Conservation (phyloP, 2,113 vertebrate species). For the Sylvia atricapilla region DNA sequence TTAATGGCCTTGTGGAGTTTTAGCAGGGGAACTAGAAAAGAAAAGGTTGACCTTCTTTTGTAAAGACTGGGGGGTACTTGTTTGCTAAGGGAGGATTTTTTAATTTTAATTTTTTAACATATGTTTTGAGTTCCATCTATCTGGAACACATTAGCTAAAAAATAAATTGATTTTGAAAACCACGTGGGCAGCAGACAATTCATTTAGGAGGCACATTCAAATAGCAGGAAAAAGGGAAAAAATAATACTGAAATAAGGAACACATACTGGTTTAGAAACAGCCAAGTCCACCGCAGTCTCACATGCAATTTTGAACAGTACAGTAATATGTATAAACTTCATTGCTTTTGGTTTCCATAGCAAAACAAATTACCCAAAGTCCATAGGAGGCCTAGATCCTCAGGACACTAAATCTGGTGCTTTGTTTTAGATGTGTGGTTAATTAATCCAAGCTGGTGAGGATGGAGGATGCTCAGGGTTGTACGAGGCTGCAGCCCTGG, state of each 20-base stretch:
- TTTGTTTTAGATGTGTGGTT: background rate
- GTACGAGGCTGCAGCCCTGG: accelerated
- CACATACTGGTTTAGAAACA: background rate
- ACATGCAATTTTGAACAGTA: background rate
- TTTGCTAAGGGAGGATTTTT: background rate
- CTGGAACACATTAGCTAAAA: conserved; percentile 71
- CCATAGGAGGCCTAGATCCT: background rate
- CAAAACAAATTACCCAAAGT: background rate
- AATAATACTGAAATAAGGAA: background rate
- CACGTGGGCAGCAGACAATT: background rate
- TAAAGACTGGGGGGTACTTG: background rate
- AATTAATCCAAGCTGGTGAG: background rate
- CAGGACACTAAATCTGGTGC: accelerated
- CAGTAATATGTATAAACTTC: background rate
- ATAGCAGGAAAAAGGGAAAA: background rate
- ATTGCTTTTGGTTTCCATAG: background rate
- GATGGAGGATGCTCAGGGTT: accelerated
- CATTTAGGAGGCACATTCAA: background rate
- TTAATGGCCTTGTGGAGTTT: background rate
- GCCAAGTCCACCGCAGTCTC: background rate
- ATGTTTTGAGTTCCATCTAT: conserved; percentile 64
- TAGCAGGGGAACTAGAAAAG: background rate
- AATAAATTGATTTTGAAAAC: conserved; percentile 83
- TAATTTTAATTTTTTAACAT: background rate
- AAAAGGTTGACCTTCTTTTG: background rate